Percentiles rank a stretch among this genome's conserved stretches.
Conservation (phyloP, 2,888 invertebrate genomes). For the Homarus gammarus region DNA sequence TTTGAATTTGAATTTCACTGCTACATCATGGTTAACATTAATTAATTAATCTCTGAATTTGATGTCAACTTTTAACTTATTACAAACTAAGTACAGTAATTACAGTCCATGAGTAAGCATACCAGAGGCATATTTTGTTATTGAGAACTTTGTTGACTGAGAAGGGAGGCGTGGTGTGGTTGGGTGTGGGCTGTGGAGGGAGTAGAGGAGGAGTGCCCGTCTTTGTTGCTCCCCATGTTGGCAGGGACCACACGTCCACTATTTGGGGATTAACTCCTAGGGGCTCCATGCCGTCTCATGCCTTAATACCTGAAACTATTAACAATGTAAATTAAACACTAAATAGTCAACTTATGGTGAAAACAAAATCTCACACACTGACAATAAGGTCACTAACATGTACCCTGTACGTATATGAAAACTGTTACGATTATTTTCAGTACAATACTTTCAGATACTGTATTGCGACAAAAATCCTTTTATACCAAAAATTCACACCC, state of each 20-base stretch:
- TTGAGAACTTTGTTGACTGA: conserved; percentile 46
- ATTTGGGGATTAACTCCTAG: not conserved
- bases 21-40: not conserved
- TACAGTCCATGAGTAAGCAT: conserved; percentile 13
- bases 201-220: not conserved
- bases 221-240: not conserved
- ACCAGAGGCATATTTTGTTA: conserved; percentile 63
- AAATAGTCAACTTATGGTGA: no score
- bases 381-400: not conserved
- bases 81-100: not conserved
- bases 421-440: no score
- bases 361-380: no score
- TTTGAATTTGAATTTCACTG: no score
- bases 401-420: not conserved
- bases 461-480: no score
- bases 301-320: conserved; percentile 3
- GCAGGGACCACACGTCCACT: conserved; percentile 5
- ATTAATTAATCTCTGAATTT: not conserved
- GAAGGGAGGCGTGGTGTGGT: conserved; percentile 41
- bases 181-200: not conserved
- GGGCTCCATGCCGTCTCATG: not conserved
- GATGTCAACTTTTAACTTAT: not conserved
- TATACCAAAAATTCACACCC: no score
- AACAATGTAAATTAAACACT: not conserved
- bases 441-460: no score